Evolutionary conservation across 2,797 vertebrate species (phyloP), one percentile per base, ranked within the genome.

Genomic region (Cyclura pinguis): DNA sequence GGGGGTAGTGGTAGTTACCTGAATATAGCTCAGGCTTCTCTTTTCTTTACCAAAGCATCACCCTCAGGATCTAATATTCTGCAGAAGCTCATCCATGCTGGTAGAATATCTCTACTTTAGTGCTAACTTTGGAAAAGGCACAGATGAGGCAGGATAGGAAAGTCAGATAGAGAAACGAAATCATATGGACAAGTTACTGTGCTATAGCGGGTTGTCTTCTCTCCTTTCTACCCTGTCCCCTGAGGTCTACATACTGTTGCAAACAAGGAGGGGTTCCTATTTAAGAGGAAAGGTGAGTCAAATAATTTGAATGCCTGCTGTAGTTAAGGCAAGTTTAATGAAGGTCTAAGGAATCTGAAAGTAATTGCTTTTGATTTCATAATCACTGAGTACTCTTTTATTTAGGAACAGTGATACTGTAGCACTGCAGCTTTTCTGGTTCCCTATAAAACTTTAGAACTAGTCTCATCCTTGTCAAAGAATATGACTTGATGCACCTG

Each of bases 331-430:
- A 50, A 78, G 32, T 50, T 73, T 42, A 67, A 67, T 20, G 59
- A 64, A 84, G 13, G 67, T 35, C n/a, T 74, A 38, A 85, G n/a
- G 38, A 59, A 59, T 55, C 35, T 55, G 8, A 72, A 74, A 73
- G 69, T 50, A n/a, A 73, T 85, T 85, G 20, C 50, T 35, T 32
- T 85, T 85, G n/a, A 50, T 74, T 85, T 87, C 29, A 85, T 72
- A 72, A 47, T 62, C 74, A 74, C n/a, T 67, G 73, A 85, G 59
- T 38, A 50, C 6, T 77, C 16, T 35, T 52, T 62, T 72, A 67
- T 50, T 84, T 84, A 73, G 32, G 14, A 84, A 13, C 57, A 78
- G 42, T 64, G 59, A 78, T 0, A 5, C 52, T 42, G 20, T 47
- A 84, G 78, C 42, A 38, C 84, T 50, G 42, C 55, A 38, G 35